Evolutionary conservation across 2,113 vertebrate species (phyloP), one percentile per base, ranked within the genome.

Genomic region (Pteropus alecto): DNA sequence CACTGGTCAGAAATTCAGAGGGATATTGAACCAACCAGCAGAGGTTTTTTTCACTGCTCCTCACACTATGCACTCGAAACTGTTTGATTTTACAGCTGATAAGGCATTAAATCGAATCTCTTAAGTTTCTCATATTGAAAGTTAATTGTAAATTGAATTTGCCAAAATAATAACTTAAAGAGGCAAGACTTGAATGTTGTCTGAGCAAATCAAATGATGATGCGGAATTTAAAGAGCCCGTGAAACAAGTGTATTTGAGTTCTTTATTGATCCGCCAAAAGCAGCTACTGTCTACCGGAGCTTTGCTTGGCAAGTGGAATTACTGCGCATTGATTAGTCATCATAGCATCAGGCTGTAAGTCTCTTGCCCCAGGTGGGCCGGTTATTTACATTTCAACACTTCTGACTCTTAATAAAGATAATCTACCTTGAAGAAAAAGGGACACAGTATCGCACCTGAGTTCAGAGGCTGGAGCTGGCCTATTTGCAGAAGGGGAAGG

Each of bases 81-180:
- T 51, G 74, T 15, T 58, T 93, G 88, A 96, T 86, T 96, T 91
- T 92, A 94, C 51, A 95, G 61, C 46, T 94, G 74, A 84, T 85
- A 97, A 94, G 30, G n/a, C 93, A 74, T 74, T 96, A 92, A 93
- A 94, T 48, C 18, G n/a, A 90, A 88, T 81, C 73, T 89, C 78
- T 94, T 33, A 91, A 85, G 83, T 71, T 93, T 85, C 87, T 93
- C 85, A 33, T 93, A 96, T 87, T 60, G 73, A 94, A 96, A 87
- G 33, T 76, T 76, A 90, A 96, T 85, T 87, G 68, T 86, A 94
- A 92, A 96, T 93, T 84, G 91, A 94, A 96, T 95, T 96, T 96
- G 54, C 96, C 97, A 79, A 97, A 95, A 96, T 60, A 97, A 87
- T 94, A 95, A 78, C 84, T 95, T 94, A 96, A 97, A 97, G 90